Percentiles rank a stretch among this genome's conserved stretches.
Conservation (phyloP, 1,140 invertebrate genomes). For the Aculops lycopersici region DNA sequence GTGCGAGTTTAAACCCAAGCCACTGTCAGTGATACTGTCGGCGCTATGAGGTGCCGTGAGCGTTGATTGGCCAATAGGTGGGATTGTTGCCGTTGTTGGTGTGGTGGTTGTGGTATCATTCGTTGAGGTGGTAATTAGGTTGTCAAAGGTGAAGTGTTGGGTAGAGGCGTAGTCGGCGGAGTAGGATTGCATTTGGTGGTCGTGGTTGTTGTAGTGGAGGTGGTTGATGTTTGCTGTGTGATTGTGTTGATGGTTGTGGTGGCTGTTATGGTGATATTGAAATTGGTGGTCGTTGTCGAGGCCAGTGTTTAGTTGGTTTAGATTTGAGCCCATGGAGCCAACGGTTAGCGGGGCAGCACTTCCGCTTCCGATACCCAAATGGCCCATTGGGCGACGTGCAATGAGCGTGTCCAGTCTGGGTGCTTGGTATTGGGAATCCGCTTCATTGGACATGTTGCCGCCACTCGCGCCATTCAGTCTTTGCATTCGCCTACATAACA, state of each 20-base stretch:
- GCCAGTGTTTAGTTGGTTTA: background rate
- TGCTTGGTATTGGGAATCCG: background rate
- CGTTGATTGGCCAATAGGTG: background rate
- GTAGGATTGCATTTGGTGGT: no score
- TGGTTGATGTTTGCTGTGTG: background rate
- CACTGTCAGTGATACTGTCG: background rate
- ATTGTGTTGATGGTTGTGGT: background rate
- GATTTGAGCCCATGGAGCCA: constrained; percentile 13
- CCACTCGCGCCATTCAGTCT: background rate
- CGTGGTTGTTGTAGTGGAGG: background rate
- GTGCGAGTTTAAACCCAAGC: background rate
- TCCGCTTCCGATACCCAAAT: constrained; percentile 2
- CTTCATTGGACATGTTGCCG: background rate
- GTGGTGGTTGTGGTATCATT: background rate
- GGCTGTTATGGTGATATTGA: background rate
- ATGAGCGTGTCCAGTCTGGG: background rate
- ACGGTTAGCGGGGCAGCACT: constrained; percentile 9
- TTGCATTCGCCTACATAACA: background rate
- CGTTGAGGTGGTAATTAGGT: background rate
- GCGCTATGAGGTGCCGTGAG: background rate
- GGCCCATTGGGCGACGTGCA: background rate
- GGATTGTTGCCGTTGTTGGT: background rate
- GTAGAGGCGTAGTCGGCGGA: background rate
- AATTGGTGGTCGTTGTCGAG: background rate
- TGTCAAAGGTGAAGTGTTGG: background rate